These are phyloP conservation scores for Luscinia luscinia DNA, from an alignment of 2,797 vertebrate species.

Conservation along the genomic window DNA sequence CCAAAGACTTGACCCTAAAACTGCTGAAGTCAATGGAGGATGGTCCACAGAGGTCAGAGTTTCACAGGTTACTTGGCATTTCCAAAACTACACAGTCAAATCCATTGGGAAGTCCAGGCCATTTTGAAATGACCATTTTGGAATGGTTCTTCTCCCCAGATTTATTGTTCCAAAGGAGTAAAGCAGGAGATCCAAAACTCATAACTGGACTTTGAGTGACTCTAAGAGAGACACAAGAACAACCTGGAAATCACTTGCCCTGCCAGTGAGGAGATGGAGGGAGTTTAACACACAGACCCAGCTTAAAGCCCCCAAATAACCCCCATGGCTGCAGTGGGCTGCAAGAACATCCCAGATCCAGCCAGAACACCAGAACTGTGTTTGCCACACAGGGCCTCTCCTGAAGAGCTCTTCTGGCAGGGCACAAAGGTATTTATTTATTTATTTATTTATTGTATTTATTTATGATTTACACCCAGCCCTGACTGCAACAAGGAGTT, in stretches of 20 bases:
- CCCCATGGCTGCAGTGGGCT: background rate
- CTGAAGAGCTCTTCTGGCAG: background rate
- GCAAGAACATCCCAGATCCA: fast-evolving
- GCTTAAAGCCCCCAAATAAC: background rate
- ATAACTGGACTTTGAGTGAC: fast-evolving
- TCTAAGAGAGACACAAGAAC: fast-evolving
- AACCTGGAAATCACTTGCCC: background rate
- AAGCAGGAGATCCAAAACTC: background rate
- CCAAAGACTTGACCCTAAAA: background rate
- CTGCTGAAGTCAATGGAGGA: background rate
- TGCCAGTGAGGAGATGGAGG: background rate
- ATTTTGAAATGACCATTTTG: background rate
- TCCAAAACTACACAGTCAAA: background rate
- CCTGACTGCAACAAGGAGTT: background rate
- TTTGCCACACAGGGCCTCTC: background rate
- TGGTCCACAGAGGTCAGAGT: background rate
- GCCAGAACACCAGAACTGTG: fast-evolving
- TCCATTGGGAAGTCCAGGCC: background rate
- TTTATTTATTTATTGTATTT: too few species aligned
- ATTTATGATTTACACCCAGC: background rate
- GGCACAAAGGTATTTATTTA: too few species aligned
- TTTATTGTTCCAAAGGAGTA: background rate
- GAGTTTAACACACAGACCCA: background rate
- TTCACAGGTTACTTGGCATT: background rate
- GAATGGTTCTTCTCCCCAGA: background rate